Conservation (phyloP, 2,113 vertebrate genomes). For the Eidolon helvum region DNA sequence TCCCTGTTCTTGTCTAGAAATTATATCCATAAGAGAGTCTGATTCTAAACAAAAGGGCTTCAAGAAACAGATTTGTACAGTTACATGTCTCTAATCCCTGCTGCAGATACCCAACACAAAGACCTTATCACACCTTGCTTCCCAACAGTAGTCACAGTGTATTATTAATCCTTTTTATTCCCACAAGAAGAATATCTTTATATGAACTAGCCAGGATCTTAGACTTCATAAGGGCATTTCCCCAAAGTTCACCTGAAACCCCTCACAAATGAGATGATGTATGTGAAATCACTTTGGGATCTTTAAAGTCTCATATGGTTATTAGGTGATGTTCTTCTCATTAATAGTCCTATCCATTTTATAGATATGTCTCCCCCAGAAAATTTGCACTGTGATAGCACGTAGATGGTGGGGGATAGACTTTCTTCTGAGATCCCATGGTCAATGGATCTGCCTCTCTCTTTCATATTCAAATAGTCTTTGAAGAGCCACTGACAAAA, state of each 20-base stretch:
- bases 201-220: background rate
- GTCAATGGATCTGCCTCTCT: conserved; percentile 1
- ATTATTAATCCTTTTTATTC: background rate
- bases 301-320: background rate
- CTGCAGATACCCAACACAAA: background rate
- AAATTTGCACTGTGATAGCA: background rate
- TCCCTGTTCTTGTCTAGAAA: background rate
- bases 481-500: conserved; percentile 47
- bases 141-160: background rate
- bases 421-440: background rate
- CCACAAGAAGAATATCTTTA: background rate
- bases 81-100: background rate
- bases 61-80: background rate
- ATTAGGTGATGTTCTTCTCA: background rate
- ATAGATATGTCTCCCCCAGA: background rate
- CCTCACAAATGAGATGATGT: background rate
- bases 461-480: conserved; percentile 56
- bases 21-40: background rate
- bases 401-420: background rate
- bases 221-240: background rate
- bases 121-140: background rate
- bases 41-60: background rate
- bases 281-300: background rate
- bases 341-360: background rate
- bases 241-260: background rate